Conservation (phyloP, 2,113 vertebrate species). For the Hyperopisus bebe region DNA sequence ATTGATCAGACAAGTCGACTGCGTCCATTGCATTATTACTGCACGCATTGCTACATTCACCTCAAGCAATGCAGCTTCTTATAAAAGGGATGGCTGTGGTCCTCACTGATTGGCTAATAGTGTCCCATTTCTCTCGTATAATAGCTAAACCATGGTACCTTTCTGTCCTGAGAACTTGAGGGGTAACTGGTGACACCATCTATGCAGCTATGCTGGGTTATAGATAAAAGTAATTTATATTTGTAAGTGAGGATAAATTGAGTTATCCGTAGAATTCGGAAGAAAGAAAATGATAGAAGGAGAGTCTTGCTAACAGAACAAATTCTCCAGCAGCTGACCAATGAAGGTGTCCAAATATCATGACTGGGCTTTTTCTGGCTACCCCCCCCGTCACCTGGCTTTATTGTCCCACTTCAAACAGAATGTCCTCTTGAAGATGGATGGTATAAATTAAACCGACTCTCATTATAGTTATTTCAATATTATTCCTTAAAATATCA, state of each 20-base stretch:
- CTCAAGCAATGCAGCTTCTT: background rate
- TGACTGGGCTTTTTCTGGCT: background rate
- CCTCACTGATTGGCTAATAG: background rate
- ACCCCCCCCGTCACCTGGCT: background rate
- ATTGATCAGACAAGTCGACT: background rate
- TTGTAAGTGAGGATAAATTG: background rate
- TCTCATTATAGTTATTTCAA: background rate
- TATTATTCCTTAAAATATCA: background rate
- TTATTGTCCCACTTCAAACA: background rate
- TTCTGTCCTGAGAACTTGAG: background rate
- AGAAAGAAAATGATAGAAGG: background rate
- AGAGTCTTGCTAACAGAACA: background rate
- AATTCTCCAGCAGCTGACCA: background rate
- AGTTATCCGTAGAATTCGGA: background rate
- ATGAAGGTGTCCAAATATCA: background rate
- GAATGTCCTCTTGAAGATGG: background rate
- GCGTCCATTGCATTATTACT: background rate
- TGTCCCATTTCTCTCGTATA: background rate
- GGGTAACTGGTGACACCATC: background rate
- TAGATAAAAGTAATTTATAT: background rate
- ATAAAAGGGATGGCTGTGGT: background rate
- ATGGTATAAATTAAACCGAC: background rate
- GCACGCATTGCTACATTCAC: background rate
- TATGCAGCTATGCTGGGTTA: background rate
- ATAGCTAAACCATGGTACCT: background rate